Evolutionary conservation across 2,797 vertebrate species (phyloP).

Genomic region (Melanotaenia pygmaea): DNA sequence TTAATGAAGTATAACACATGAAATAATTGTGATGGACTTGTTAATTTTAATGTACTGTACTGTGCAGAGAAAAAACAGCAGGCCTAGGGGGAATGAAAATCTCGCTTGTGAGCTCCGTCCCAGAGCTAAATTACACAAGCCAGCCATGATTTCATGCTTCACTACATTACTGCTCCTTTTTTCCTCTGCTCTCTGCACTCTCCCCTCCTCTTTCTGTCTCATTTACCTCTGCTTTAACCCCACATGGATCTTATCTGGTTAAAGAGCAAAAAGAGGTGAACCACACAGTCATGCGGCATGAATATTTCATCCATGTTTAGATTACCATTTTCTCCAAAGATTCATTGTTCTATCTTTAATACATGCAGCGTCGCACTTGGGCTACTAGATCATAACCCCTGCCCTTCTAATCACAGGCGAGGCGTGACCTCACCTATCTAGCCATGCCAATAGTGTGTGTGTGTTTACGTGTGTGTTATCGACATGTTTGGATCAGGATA

Average conservation of each 20-base stretch:
- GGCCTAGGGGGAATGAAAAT: conserved; percentile 78
- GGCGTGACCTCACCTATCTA: conserved; percentile 44
- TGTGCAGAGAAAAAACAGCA: conserved; percentile 37
- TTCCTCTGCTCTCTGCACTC: conserved; percentile 53
- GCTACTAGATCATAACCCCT: conserved; percentile 65
- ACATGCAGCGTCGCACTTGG: conserved; percentile 60
- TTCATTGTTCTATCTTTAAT: conserved; percentile 77
- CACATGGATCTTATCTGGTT: conserved; percentile 75
- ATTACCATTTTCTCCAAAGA: conserved; percentile 76
- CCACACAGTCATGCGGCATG: conserved; percentile 63
- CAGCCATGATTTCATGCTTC: conserved; percentile 86
- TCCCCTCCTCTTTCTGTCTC: conserved; percentile 64
- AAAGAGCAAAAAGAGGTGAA: conserved; percentile 77
- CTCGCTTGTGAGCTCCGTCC: conserved; percentile 79
- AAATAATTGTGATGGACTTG: conserved; percentile 48
- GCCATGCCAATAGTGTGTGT: conserved; percentile 40
- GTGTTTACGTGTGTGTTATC: conserved; percentile 23
- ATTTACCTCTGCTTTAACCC: conserved; percentile 79
- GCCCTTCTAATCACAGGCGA: conserved; percentile 65
- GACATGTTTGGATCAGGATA: conserved; percentile 9
- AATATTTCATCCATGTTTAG: conserved; percentile 81
- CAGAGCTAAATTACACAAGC: conserved; percentile 84
- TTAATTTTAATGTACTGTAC: conserved; percentile 21
- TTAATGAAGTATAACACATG: conserved; percentile 33
- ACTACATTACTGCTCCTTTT: conserved; percentile 75